These are phyloP conservation scores for Beaufortia kweichowensis DNA, from an alignment of 2,113 vertebrate genomes.

Conservation along the genomic window DNA sequence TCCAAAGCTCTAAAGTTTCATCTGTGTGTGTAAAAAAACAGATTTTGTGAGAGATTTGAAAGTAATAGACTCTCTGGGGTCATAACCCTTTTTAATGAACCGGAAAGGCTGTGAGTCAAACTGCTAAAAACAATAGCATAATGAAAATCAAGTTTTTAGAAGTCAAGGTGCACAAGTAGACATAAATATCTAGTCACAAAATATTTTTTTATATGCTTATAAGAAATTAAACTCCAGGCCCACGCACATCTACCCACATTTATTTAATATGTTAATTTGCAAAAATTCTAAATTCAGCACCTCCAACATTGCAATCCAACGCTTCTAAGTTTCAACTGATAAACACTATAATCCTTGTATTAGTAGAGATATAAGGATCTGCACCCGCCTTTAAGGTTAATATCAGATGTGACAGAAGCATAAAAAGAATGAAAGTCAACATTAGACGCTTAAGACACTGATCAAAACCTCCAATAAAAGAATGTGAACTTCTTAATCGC, in stretches of 20 bases:
- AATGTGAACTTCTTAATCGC: constrained; percentile 54
- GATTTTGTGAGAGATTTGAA: constrained; percentile 39
- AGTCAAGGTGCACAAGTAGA: not conserved
- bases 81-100: constrained; percentile 31
- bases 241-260: constrained; percentile 18
- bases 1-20: constrained; percentile 26
- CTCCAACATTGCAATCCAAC: constrained; percentile 11
- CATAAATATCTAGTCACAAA: not conserved
- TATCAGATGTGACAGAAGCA: constrained; percentile 38
- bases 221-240: not conserved
- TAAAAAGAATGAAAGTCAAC: constrained; percentile 44
- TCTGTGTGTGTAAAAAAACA: constrained; percentile 36
- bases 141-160: not conserved
- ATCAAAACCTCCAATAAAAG: constrained; percentile 55
- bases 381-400: constrained; percentile 42
- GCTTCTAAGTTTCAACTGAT: constrained; percentile 49
- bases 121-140: not conserved
- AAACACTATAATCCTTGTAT: constrained; percentile 52
- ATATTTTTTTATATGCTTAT: not conserved
- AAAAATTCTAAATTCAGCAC: constrained; percentile 29
- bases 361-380: constrained; percentile 46
- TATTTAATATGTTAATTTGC: not conserved
- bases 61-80: constrained; percentile 28
- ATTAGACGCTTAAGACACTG: constrained; percentile 43
- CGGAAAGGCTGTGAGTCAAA: constrained; percentile 31